Conservation (phyloP, 2,888 invertebrate species). For the Acrocyrtus sp. region DNA sequence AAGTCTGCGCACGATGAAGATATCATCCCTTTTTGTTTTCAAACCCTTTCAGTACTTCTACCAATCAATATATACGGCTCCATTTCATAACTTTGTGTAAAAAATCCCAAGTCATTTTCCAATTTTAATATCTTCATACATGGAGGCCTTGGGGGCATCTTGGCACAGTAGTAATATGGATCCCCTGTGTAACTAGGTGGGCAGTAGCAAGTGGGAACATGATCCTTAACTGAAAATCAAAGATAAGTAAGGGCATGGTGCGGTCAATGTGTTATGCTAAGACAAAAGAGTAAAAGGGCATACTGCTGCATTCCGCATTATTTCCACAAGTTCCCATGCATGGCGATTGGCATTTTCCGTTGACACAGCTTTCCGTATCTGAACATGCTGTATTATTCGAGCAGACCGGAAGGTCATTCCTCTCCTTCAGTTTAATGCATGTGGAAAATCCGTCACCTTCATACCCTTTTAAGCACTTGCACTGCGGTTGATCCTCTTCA, state of each 20-base stretch:
- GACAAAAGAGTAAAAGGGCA: constrained; percentile 8
- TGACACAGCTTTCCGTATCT: constrained; percentile 57
- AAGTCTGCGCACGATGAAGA: too few relatives aligned
- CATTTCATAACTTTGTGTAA: not conserved
- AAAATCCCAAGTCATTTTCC: not conserved
- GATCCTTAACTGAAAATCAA: constrained; percentile 60
- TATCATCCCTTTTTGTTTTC: too few relatives aligned
- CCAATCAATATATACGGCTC: too few relatives aligned
- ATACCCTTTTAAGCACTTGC: constrained; percentile 56
- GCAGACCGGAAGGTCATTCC: constrained; percentile 58
- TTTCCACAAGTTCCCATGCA: constrained; percentile 63
- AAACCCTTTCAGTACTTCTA: too few relatives aligned
- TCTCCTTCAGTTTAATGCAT: constrained; percentile 60
- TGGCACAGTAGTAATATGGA: constrained; percentile 61
- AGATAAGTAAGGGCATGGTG: too few relatives aligned
- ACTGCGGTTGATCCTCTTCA: constrained; percentile 59
- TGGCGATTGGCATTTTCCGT: constrained; percentile 58
- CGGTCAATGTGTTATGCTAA: too few relatives aligned
- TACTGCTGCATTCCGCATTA: constrained; percentile 62
- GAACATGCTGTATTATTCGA: constrained; percentile 50
- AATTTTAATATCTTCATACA: constrained; percentile 49
- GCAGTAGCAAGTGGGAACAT: constrained; percentile 61
- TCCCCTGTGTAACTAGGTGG: constrained; percentile 60
- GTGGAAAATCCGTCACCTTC: constrained; percentile 60
- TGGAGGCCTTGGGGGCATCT: constrained; percentile 62